Evolutionary conservation across 2,888 invertebrate genomes (phyloP), one percentile per base, ranked within the genome.

Genomic region (Acleris literana): DNA sequence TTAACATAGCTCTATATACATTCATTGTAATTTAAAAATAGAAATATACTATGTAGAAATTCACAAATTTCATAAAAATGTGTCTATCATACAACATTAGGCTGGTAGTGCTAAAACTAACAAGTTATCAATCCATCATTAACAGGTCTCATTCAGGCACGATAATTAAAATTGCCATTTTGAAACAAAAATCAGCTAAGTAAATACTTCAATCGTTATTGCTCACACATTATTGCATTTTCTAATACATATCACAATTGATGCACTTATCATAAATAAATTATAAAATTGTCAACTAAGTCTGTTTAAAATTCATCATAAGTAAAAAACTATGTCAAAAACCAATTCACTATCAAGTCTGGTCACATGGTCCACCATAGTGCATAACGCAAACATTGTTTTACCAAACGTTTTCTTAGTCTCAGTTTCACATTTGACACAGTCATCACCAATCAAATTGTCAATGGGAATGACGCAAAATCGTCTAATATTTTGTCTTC

Each of bases 241-340:
- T 82, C 85, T 84, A 83, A 83, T 84, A 86, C 80, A 87, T 89
- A 90, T 92, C 91, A 92, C 92, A 91, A 88, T 86, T 81, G 88
- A 89, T 88, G 86, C 90, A 92, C 92, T 90, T 90, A 90, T 83
- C 79, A 87, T 89, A 90, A 90, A 92, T 90, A 90, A 92, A 92
- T 91, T 89, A 91, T 87, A 86, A 87, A 90, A 88, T 88, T 85
- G 89, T 91, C 89, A 92, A 90, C 87, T 72, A 80, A 85, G 85
- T 89, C 85, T 82, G 81, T 86, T 83, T 86, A 76, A 85, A 83
- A 86, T 85, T 83, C 82, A 80, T 83, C 83, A 84, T 82, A 85
- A 75, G 72, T 78, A 77, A 76, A 87, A 89, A 92, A 87, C 85
- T 88, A 91, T 90, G 90, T 91, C 89, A 88, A 88, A 78, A 86